Percentiles rank a stretch among this genome's conserved stretches.
These are phyloP conservation scores for Channa argus DNA, from an alignment of 2,113 vertebrate species.

Conservation along the genomic window DNA sequence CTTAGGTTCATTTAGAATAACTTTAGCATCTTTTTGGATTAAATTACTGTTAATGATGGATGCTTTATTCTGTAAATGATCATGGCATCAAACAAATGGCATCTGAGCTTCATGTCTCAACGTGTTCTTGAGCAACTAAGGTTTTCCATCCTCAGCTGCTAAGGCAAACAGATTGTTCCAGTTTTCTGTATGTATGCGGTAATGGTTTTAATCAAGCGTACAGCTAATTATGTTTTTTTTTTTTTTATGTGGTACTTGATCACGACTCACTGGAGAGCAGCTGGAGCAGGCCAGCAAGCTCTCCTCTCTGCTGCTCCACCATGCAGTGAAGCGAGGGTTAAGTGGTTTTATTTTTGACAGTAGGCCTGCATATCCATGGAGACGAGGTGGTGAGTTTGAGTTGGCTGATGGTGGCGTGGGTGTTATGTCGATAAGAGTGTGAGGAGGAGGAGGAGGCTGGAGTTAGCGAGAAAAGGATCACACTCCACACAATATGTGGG, in stretches of 20 bases:
- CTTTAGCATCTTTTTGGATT: background rate
- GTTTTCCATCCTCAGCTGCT: background rate
- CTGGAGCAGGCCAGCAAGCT: conserved; percentile 5
- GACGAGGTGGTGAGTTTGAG: conserved; percentile 68
- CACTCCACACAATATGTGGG: conserved; percentile 49
- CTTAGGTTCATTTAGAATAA: background rate
- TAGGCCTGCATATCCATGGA: conserved; percentile 81
- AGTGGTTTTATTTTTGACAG: conserved; percentile 73
- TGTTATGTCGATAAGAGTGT: conserved; percentile 65
- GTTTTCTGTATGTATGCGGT: conserved; percentile 18
- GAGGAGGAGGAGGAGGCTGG: conserved; percentile 60
- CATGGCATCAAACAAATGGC: background rate
- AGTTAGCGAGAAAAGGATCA: conserved; percentile 49
- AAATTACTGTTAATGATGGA: background rate
- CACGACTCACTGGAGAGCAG: conserved; percentile 42
- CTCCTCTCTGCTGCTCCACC: conserved; percentile 32
- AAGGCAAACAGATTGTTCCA: conserved; percentile 22
- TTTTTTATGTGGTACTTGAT: conserved; percentile 11
- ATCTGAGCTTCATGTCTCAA: background rate
- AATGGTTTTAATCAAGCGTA: conserved; percentile 3
- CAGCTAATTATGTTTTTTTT: background rate
- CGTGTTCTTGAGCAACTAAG: background rate
- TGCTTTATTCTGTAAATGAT: background rate
- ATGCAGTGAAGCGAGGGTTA: conserved; percentile 63
- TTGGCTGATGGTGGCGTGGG: conserved; percentile 69